Conservation (phyloP, 2,888 invertebrate genomes). For the Anthophora plumipes region DNA sequence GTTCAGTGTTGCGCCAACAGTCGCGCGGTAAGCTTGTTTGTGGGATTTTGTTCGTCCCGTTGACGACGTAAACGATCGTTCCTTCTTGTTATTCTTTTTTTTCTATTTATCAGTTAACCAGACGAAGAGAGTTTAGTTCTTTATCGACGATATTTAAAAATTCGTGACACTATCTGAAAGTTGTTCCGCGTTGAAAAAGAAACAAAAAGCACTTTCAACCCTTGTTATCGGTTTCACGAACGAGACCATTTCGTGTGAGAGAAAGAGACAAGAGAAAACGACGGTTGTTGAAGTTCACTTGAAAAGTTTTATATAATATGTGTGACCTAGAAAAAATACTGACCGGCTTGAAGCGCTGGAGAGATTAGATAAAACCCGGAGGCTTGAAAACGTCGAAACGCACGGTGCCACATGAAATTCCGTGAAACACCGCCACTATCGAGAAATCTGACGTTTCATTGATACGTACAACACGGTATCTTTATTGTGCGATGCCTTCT, state of each 20-base stretch:
- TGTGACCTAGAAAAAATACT: slow-evolving; percentile 41
- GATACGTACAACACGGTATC: background rate
- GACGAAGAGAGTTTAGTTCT: background rate
- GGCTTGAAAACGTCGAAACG: background rate
- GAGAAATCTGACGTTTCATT: slow-evolving; percentile 26
- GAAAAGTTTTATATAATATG: slow-evolving; percentile 33
- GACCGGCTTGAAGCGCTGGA: background rate
- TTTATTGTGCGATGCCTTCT: slow-evolving; percentile 13
- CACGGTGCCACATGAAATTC: background rate
- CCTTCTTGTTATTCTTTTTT: background rate
- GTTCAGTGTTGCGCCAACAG: slow-evolving; percentile 69
- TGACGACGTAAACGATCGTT: too few relatives aligned
- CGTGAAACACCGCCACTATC: background rate
- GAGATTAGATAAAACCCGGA: slow-evolving; percentile 54
- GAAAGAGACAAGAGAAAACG: too few relatives aligned
- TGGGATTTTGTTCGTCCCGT: background rate
- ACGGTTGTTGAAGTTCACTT: background rate
- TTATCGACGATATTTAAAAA: background rate
- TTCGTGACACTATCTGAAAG: too few relatives aligned
- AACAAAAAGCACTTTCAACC: too few relatives aligned
- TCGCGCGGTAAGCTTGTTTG: slow-evolving; percentile 49
- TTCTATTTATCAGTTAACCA: background rate
- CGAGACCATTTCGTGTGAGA: too few relatives aligned
- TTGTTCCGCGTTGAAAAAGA: too few relatives aligned
- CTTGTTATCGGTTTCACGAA: too few relatives aligned